phyloP scores from a whole-genome alignment of 2,797 vertebrate species.

The Labeo calbasu region DNA sequence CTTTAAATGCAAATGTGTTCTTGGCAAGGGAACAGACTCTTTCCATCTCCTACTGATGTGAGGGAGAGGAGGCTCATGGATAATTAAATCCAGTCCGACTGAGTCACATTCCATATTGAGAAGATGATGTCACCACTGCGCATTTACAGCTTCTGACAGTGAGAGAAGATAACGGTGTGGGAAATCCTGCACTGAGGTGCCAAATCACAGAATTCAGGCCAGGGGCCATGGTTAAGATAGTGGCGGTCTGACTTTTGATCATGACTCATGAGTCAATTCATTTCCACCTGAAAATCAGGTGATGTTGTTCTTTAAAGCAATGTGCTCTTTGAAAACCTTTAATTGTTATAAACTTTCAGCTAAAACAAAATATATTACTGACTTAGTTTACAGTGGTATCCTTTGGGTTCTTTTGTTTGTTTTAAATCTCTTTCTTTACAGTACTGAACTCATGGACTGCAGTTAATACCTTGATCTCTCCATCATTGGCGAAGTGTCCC shows the following conservation, averaged over 20 bases:
- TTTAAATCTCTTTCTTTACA: neutral
- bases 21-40: neutral
- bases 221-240: neutral
- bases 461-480: constrained; percentile 92
- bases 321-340: neutral
- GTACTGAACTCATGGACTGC: neutral
- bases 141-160: constrained; percentile 18
- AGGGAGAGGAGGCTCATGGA: constrained; percentile 40
- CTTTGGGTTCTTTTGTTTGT: neutral
- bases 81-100: constrained; percentile 57
- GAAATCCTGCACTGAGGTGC: constrained; percentile 32
- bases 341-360: neutral
- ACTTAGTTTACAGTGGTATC: neutral
- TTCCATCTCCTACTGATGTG: neutral
- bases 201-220: constrained; percentile 8
- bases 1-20: neutral
- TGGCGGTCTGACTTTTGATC: neutral
- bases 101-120: constrained; percentile 60
- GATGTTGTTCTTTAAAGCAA: neutral
- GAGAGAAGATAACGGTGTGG: neutral
- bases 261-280: too few species aligned
- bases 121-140: constrained; percentile 55
- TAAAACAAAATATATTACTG: neutral
- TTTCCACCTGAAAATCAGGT: neutral
- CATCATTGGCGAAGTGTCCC: constrained; percentile 95